These are phyloP conservation scores for Meiosimyza platycephala DNA, from an alignment of 2,888 invertebrate genomes.

Conservation along the genomic window DNA sequence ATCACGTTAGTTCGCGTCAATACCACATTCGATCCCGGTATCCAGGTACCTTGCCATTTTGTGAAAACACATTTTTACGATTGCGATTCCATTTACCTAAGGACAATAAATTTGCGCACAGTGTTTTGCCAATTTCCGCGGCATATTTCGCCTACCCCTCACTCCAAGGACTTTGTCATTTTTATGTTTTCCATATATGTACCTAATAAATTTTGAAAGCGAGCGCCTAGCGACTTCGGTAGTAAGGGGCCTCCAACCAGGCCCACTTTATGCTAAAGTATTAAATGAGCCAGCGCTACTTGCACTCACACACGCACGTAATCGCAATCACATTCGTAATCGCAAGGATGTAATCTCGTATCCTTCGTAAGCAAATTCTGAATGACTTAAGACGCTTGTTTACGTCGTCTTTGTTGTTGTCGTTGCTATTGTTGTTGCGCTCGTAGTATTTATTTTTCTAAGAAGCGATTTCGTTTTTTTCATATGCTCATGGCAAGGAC, in stretches of 20 bases:
- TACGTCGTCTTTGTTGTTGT: constrained; percentile 28
- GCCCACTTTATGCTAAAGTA: neutral
- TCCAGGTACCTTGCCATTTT: neutral
- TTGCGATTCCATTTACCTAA: constrained; percentile 9
- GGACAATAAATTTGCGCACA: neutral
- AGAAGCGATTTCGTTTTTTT: neutral
- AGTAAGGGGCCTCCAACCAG: neutral
- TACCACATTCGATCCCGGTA: neutral
- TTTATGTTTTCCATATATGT: neutral
- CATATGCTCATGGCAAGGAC: neutral
- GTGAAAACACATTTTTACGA: constrained; percentile 7
- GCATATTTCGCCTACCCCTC: neutral
- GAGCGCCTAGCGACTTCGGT: neutral
- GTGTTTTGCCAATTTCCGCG: neutral
- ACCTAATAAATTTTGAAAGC: constrained; percentile 13
- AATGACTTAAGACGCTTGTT: constrained; percentile 36
- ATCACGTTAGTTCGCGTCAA: too few species aligned
- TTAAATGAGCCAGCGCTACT: constrained; percentile 1
- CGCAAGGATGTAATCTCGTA: constrained; percentile 21
- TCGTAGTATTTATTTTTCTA: neutral
- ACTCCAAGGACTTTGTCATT: constrained; percentile 7
- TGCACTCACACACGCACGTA: constrained; percentile 2
- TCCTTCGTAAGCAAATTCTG: constrained; percentile 23
- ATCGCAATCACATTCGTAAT: neutral
- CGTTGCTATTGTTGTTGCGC: constrained; percentile 1